Evolutionary conservation across 2,797 vertebrate species (phyloP), one percentile per base, ranked within the genome.

Genomic region (Adrianichthys oophorus): DNA sequence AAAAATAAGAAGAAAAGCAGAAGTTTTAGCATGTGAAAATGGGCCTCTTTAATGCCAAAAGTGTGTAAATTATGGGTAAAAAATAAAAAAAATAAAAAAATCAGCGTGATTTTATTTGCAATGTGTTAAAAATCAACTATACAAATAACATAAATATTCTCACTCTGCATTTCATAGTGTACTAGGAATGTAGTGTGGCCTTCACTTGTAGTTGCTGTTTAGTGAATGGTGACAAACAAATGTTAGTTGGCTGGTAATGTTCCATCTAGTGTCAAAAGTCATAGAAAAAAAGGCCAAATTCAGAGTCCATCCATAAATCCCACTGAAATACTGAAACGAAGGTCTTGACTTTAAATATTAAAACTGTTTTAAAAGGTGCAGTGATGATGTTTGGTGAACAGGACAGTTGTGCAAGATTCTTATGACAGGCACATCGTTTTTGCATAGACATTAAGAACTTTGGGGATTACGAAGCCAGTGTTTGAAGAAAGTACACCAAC

Each of bases 91-190:
- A 51, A 23, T 56, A 59, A 46, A 29, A 19, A 54, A 51, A 23
- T 56, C 58, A 46, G 64, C 24, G 7, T 44, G 23, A 65, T 57
- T 58, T 56, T 43, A 19, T 56, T 70, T 16, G 19, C 15, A 67
- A 16, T 48, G 62, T 70, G 40, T 65, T 7, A 59, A 52, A 54
- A 46, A 23, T 4, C 1, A 13, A 37, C 32, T 1, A 47, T 13
- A 87, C 87, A 88, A 91, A 89, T 88, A 89, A 40, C 32, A 56
- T 90, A 90, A 90, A 91, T 90, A 89, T 62, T 83, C 53, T 74
- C 19, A 58, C 63, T 53, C 54, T 69, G 65, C 48, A 67, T 73
- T 69, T 64, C 76, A 83, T 73, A 72, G 74, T 76, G 80, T 64
- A 62, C 72, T 58, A 48, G 54, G 50, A 77, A 84, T 23, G 79